Evolutionary conservation across 2,888 invertebrate species (phyloP).

Genomic region (Zele albiditarsus): DNA sequence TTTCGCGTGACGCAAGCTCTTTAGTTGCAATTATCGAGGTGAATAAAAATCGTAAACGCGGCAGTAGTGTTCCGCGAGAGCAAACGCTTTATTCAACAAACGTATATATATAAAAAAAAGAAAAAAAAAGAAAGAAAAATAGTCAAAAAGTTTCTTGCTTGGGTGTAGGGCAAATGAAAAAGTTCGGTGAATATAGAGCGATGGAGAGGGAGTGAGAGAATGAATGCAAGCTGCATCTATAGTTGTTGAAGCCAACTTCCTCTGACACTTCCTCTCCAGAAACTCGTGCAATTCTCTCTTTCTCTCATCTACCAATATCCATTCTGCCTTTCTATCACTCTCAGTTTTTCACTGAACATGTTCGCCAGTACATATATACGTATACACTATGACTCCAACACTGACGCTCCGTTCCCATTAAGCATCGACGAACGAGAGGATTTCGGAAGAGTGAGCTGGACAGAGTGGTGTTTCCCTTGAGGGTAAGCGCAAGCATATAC

Average conservation of each 20-base stretch:
- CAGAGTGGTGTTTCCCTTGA: conserved; percentile 49
- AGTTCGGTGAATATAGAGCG: conserved; percentile 25
- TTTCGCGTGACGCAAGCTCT: conserved; percentile 15
- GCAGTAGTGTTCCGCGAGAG: neutral
- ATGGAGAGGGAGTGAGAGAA: conserved; percentile 16
- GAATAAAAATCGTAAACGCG: conserved; percentile 37
- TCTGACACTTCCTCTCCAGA: conserved; percentile 24
- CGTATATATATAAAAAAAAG: neutral
- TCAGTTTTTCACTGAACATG: conserved; percentile 28
- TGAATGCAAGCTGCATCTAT: conserved; percentile 5
- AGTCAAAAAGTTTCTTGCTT: conserved; percentile 2
- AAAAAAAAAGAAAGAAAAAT: conserved; percentile 16
- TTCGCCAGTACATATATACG: conserved; percentile 1
- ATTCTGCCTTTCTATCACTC: conserved; percentile 14
- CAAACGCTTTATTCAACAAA: conserved; percentile 27
- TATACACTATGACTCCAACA: conserved; percentile 44
- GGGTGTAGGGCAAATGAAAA: conserved; percentile 1
- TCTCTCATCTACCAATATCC: neutral
- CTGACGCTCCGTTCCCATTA: conserved; percentile 57
- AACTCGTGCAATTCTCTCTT: neutral
- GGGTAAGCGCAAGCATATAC: conserved; percentile 68
- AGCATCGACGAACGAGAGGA: conserved; percentile 64
- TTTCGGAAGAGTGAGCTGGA: conserved; percentile 35
- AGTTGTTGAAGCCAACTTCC: conserved; percentile 43
- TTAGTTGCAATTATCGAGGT: conserved; percentile 37